Base-by-base conservation (phyloP, 2,113 vertebrate species). In the Heteronetta atricapilla region DNA sequence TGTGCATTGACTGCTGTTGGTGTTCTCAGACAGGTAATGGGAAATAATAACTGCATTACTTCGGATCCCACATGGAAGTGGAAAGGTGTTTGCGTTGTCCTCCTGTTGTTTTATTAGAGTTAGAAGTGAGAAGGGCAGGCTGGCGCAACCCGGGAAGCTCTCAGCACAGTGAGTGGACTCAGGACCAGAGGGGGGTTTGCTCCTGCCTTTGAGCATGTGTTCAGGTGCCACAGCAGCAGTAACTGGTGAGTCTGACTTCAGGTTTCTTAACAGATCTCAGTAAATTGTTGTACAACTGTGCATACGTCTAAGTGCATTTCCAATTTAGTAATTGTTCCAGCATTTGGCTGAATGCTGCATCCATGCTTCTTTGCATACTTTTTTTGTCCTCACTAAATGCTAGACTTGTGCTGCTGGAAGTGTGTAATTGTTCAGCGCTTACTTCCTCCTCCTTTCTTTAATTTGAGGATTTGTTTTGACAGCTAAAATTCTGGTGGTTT, bases 401-500 rank as follows among this genome's bases (percentile, higher is more conserved):
- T 95, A 95, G 91, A 93, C 93, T 95, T 89, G 44, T 69, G 74
- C 55, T 85, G 78, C 82, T 96, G 84, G 66, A 75, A 96, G 81
- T 85, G 78, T 93, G 62, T 93, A 91, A 94, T 97, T 97, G 95
- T 97, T 97, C 96, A 89, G 82, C 44, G 46, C 78, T 94, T 92
- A 48, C 62, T 95, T 95, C 75, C 74, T 96, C 78, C 67, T 96
- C 50, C 55, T 94, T 91, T 89, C 91, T 94, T 90, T 91, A 88
- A 89, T 91, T 79, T 91, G 70, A 96, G 78, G 50, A 46, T 95
- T 94, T 97, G 95, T 96, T 97, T 97, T 97, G 96, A 97, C 96
- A 97, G 91, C 75, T 95, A 82, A 93, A 97, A 95, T 96, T 97
- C 95, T 97, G 94, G 87, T 97, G 79, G 93, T 80, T 94, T 96